These are phyloP conservation scores for Automeris io DNA, from an alignment of 2,888 invertebrate species.

Conservation along the genomic window DNA sequence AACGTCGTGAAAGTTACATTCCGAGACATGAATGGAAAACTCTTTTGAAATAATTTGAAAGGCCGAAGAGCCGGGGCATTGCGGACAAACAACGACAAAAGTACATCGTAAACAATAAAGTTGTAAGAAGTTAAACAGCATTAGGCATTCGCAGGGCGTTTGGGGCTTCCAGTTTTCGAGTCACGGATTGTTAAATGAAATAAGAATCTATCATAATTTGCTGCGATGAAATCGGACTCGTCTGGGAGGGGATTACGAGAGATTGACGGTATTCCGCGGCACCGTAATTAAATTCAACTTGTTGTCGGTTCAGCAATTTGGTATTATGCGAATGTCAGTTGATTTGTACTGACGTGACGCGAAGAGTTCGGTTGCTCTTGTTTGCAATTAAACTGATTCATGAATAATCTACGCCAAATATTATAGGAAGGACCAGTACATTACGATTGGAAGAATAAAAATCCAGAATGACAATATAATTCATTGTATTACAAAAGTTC, in stretches of 20 bases:
- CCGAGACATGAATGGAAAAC: constrained; percentile 27
- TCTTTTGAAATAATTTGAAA: constrained; percentile 34
- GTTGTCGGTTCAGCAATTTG: constrained; percentile 26
- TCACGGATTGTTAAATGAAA: constrained; percentile 52
- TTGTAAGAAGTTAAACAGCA: constrained; percentile 35
- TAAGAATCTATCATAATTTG: constrained; percentile 49
- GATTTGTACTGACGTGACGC: not conserved
- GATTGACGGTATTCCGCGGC: constrained; percentile 30
- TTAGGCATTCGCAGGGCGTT: constrained; percentile 46
- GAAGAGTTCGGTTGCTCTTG: not conserved
- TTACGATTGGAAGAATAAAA: no score
- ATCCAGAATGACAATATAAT: no score
- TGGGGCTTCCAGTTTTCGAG: constrained; percentile 31
- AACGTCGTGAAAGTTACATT: constrained; percentile 29
- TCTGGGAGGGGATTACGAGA: constrained; percentile 22
- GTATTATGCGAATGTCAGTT: constrained; percentile 28
- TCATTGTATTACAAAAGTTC: no score
- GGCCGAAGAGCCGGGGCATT: constrained; percentile 17
- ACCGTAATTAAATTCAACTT: constrained; percentile 37
- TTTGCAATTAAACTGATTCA: not conserved
- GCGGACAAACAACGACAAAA: constrained; percentile 25
- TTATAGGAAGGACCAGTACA: no score
- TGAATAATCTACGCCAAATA: not conserved
- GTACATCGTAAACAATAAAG: constrained; percentile 42
- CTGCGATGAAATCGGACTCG: constrained; percentile 16